Percentiles rank a stretch among this genome's conserved stretches.
Evolutionary conservation across 2,888 invertebrate genomes (phyloP).

Genomic region (Pyrochroa serraticornis): DNA sequence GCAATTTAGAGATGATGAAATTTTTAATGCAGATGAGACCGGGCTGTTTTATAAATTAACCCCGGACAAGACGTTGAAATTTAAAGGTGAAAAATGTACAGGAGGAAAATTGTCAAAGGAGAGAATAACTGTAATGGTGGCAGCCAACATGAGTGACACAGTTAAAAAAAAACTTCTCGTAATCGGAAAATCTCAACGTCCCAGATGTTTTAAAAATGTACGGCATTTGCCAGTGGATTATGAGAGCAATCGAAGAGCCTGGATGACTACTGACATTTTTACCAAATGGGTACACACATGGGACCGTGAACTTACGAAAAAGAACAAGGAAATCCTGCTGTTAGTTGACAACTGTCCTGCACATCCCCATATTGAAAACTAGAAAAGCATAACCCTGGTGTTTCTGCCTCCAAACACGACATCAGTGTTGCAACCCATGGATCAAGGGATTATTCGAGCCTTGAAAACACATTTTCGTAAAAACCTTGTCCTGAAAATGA

Average conservation of each 20-base stretch:
- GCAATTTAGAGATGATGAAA: constrained; percentile 33
- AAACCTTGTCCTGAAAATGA: constrained; percentile 1
- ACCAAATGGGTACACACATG: too few species aligned
- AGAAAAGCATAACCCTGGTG: constrained; percentile 16
- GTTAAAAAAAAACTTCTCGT: constrained; percentile 42
- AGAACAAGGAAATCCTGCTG: constrained; percentile 27
- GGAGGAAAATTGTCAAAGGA: constrained; percentile 41
- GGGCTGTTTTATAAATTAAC: constrained; percentile 18
- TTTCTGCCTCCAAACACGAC: constrained; percentile 32
- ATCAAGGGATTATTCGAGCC: constrained; percentile 12
- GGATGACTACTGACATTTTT: constrained; percentile 24
- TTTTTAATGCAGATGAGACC: constrained; percentile 32
- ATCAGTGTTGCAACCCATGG: constrained; percentile 24
- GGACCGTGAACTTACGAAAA: constrained; percentile 20
- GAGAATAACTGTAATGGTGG: constrained; percentile 37
- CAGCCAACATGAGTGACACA: constrained; percentile 40
- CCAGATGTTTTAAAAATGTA: constrained; percentile 39
- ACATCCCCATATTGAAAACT: constrained; percentile 21
- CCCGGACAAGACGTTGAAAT: constrained; percentile 20
- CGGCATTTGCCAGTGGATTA: constrained; percentile 34
- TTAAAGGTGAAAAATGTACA: constrained; percentile 22
- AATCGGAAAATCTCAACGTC: constrained; percentile 44
- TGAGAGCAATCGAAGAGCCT: constrained; percentile 16
- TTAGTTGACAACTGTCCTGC: constrained; percentile 32
- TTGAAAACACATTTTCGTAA: constrained; percentile 1